phyloP scores from a whole-genome alignment of 2,888 invertebrate genomes.

The Coenonympha glycerion region DNA sequence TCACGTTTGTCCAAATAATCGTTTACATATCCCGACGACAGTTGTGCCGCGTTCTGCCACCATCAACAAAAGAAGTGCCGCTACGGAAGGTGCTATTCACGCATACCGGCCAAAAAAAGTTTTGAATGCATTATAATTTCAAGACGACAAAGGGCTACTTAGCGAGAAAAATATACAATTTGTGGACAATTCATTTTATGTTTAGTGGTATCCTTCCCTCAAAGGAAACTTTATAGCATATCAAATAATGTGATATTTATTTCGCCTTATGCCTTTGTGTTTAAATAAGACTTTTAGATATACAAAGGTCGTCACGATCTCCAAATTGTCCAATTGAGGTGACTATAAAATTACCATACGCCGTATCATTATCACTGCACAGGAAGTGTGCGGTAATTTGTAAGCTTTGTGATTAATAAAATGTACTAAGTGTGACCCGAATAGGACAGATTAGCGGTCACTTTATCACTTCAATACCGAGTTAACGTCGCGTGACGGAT shows the following conservation, averaged over 20 bases:
- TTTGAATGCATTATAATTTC: slow-evolving; percentile 20
- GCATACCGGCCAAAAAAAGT: slow-evolving; percentile 16
- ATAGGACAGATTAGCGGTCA: slow-evolving; percentile 75
- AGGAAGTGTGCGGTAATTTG: slow-evolving; percentile 75
- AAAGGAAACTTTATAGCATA: not conserved
- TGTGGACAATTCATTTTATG: slow-evolving; percentile 5
- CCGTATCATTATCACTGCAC: slow-evolving; percentile 67
- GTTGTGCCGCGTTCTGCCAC: slow-evolving; percentile 14
- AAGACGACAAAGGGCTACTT: slow-evolving; percentile 24
- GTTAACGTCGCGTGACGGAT: slow-evolving; percentile 76
- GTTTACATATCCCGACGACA: slow-evolving; percentile 17
- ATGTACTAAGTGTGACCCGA: slow-evolving; percentile 75
- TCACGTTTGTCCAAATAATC: slow-evolving; percentile 7
- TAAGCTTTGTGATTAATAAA: slow-evolving; percentile 77
- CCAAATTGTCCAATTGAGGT: slow-evolving; percentile 63
- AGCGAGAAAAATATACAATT: slow-evolving; percentile 24
- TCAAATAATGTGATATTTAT: slow-evolving; percentile 3
- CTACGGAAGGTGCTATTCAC: slow-evolving; percentile 21
- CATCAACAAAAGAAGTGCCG: slow-evolving; percentile 15
- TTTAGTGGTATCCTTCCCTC: slow-evolving; percentile 2
- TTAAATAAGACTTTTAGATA: slow-evolving; percentile 40
- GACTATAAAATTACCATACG: slow-evolving; percentile 74
- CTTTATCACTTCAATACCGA: slow-evolving; percentile 75
- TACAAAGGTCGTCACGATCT: slow-evolving; percentile 58
- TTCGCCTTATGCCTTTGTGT: not conserved